These are phyloP conservation scores for Thunnus maccoyii DNA, from an alignment of 2,113 vertebrate genomes.

Conservation along the genomic window DNA sequence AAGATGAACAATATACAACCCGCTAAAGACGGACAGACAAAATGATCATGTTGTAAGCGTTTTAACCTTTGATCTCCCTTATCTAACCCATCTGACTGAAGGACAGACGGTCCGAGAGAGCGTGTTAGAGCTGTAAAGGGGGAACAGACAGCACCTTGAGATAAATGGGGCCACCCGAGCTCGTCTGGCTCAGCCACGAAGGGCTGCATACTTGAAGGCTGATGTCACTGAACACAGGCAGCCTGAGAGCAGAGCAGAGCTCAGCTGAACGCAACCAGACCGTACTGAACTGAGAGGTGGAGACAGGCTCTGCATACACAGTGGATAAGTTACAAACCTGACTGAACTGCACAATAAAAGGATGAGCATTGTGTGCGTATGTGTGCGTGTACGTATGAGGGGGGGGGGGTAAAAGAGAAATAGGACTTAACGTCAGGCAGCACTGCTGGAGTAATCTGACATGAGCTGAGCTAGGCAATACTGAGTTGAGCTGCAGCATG, in stretches of 20 bases:
- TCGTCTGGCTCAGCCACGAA: conserved; percentile 62
- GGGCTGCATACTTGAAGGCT: conserved; percentile 77
- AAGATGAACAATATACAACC: conserved; percentile 13
- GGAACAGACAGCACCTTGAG: conserved; percentile 66
- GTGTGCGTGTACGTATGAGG: not conserved
- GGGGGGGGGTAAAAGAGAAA: not conserved
- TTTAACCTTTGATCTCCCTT: conserved; percentile 49
- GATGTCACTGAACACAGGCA: conserved; percentile 78
- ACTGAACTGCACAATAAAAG: conserved; percentile 21
- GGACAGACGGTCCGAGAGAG: not conserved
- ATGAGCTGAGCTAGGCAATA: conserved; percentile 39
- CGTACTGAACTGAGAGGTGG: conserved; percentile 5
- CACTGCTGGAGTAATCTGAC: conserved; percentile 38
- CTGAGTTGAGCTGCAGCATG: not conserved
- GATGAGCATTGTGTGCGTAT: not conserved
- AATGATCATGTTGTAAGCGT: conserved; percentile 10
- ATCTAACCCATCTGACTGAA: conserved; percentile 30
- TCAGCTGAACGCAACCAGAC: conserved; percentile 32
- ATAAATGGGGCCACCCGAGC: conserved; percentile 65
- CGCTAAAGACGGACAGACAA: conserved; percentile 10
- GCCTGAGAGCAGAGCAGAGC: conserved; percentile 53
- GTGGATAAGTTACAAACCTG: conserved; percentile 28
- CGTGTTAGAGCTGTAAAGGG: not conserved
- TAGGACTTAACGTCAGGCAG: conserved; percentile 20
- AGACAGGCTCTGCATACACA: conserved; percentile 21